These are phyloP conservation scores for Gryon sp. DNA, from an alignment of 1,140 invertebrate genomes.

Conservation along the genomic window DNA sequence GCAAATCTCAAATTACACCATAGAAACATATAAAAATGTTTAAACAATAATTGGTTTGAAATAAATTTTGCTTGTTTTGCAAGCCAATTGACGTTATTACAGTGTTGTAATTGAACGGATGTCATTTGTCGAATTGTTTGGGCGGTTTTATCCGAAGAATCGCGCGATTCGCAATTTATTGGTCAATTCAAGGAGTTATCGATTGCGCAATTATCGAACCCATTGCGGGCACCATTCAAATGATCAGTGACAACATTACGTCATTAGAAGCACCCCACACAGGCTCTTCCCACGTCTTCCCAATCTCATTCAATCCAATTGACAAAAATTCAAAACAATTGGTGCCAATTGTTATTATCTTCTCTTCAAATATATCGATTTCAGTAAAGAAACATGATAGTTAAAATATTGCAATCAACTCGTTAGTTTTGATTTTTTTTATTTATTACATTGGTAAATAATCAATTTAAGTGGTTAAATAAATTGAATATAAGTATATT, in stretches of 20 bases:
- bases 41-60: neutral
- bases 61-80: slow-evolving; percentile 16
- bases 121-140: slow-evolving; percentile 55
- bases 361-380: too few relatives aligned
- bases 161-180: slow-evolving; percentile 43
- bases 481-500: too few relatives aligned
- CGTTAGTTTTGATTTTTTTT: too few relatives aligned
- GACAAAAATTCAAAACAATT: slow-evolving; percentile 24
- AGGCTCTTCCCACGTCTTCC: slow-evolving; percentile 45
- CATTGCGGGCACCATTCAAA: slow-evolving; percentile 55
- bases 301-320: slow-evolving; percentile 32
- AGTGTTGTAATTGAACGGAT: slow-evolving; percentile 51
- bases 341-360: neutral
- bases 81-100: slow-evolving; percentile 26
- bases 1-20: too few relatives aligned
- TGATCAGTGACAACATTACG: slow-evolving; percentile 52
- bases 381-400: too few relatives aligned
- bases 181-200: slow-evolving; percentile 57
- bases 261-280: slow-evolving; percentile 56
- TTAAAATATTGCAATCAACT: too few relatives aligned
- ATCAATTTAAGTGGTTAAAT: too few relatives aligned
- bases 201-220: slow-evolving; percentile 25
- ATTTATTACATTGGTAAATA: too few relatives aligned
- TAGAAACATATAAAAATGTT: too few relatives aligned
- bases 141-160: slow-evolving; percentile 53